Base-by-base conservation (phyloP, 2,888 invertebrate genomes). In the Erebia palarica region DNA sequence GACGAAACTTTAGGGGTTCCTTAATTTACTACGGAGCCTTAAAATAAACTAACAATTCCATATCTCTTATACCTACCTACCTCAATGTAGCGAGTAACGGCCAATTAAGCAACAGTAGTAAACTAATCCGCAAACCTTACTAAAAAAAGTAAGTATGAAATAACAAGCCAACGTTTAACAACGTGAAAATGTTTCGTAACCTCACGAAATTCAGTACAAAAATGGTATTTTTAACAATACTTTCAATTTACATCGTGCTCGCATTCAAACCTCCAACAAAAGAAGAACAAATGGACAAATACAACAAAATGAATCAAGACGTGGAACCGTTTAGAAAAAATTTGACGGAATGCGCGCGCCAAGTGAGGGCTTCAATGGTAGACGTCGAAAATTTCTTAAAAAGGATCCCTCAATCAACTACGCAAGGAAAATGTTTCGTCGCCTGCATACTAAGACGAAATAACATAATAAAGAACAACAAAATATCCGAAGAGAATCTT, bases 391-490 rank as follows among this genome's bases (percentile, higher is more conserved):
- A 85, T 49, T 92, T 92, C 69, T 75, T 92, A 11, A 91, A 92
- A 75, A 79, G 90, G 64, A 81, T 91, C 53, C 92, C 93, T 0
- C 92, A 91, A 63, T 77, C 82, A 0, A 81, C 87, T 0, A 75
- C 84, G 77, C 83, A 90, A 74, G 92, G 92, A 0, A 92, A 92
- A 81, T 92, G 92, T 65, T 90, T 92, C 72, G 93, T 92, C 1
- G 92, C 92, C 0, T 92, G 92, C 70, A 91, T 92, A 49, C 73
- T 92, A 1, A 92, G 88, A 75, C 80, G 91, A 1, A 92, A 90
- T 71, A 75, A 81, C 0, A 87, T 92, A 3, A 92, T 92, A 74
- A 82, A 78, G 14, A 85, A 87, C 5, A 91, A 93, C 69, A 91
- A 89, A 77, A 83, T 93, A 8, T 81, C 82, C 44, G 78, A 76